Evolutionary conservation across 2,113 vertebrate species (phyloP).

Genomic region (Xiphophorus couchianus): DNA sequence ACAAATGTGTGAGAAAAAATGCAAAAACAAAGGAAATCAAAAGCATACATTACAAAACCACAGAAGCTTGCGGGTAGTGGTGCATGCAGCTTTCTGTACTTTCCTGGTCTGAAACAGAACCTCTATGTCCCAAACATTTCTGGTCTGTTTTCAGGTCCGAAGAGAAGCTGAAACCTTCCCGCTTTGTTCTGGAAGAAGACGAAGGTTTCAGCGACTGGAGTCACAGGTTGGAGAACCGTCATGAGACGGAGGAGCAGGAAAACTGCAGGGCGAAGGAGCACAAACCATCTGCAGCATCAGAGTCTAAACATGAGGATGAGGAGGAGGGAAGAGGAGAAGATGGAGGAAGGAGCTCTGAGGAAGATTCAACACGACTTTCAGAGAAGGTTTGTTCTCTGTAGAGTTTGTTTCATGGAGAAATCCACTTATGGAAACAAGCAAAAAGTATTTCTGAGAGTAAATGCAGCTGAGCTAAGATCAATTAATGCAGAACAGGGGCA

Average conservation of each 20-base stretch:
- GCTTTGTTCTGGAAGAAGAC: constrained; percentile 85
- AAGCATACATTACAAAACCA: neutral
- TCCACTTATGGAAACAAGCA: neutral
- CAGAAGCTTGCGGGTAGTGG: neutral
- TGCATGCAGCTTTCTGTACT: neutral
- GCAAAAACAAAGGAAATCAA: too few relatives aligned
- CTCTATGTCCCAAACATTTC: neutral
- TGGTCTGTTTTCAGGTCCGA: constrained; percentile 65
- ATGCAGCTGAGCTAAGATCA: neutral
- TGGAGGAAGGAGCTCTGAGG: constrained; percentile 7
- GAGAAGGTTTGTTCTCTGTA: constrained; percentile 33
- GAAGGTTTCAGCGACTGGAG: constrained; percentile 93
- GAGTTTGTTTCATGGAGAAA: neutral
- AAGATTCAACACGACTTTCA: constrained; percentile 26
- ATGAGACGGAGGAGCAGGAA: constrained; percentile 36
- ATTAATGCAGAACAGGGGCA: neutral
- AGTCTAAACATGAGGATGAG: constrained; percentile 24
- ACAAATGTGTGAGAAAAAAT: too few relatives aligned
- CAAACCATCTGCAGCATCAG: constrained; percentile 4
- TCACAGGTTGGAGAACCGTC: constrained; percentile 82
- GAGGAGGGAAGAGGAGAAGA: constrained; percentile 12
- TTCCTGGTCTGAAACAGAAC: neutral
- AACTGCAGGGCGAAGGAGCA: constrained; percentile 5
- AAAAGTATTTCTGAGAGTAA: neutral
- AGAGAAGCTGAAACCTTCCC: constrained; percentile 73